phyloP scores from a whole-genome alignment of 2,888 invertebrate genomes.

The Trichopoda pennipes region DNA sequence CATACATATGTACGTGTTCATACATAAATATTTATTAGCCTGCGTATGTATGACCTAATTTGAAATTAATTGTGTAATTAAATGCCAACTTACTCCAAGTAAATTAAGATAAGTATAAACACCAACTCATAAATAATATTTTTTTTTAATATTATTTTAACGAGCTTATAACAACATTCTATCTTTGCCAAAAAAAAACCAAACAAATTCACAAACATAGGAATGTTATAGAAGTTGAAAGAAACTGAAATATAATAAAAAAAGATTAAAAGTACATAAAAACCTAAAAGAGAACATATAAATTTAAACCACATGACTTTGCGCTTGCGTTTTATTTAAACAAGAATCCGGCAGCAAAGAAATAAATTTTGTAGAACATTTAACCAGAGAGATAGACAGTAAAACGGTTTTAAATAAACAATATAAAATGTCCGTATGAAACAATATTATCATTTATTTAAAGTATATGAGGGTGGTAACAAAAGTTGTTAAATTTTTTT shows the following conservation, averaged over 20 bases:
- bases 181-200: neutral
- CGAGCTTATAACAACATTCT: conserved; percentile 31
- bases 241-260: conserved; percentile 28
- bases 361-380: conserved; percentile 20
- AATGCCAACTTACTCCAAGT: conserved; percentile 44
- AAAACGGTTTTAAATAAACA: conserved; percentile 43
- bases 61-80: conserved; percentile 63
- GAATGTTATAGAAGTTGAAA: conserved; percentile 16
- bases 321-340: conserved; percentile 61
- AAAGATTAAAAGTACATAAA: conserved; percentile 45
- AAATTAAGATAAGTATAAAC: conserved; percentile 39
- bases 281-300: conserved; percentile 28
- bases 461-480: neutral
- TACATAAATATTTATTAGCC: no score
- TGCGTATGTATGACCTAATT: conserved; percentile 51
- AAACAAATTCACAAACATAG: neutral
- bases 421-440: conserved; percentile 21
- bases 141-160: conserved; percentile 16
- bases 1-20: no score
- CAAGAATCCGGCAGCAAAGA: conserved; percentile 38
- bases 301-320: conserved; percentile 58
- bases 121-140: conserved; percentile 43
- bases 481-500: conserved; percentile 7
- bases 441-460: conserved; percentile 36
- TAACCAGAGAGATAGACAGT: conserved; percentile 17